Evolutionary conservation across 1,140 invertebrate species (phyloP).

Genomic region (Frieseomelitta varia): DNA sequence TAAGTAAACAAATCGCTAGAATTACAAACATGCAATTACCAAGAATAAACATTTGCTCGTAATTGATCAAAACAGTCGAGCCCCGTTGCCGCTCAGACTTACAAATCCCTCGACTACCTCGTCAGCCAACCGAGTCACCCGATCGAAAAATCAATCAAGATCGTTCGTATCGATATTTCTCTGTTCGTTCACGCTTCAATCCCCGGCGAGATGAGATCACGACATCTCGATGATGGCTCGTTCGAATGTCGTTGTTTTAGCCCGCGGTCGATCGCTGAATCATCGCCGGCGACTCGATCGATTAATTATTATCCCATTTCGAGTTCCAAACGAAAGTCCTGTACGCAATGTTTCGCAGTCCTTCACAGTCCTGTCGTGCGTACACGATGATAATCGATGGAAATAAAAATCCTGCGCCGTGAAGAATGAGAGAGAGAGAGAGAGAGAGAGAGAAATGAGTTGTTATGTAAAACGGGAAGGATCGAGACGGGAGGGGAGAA

Average conservation of each 20-base stretch:
- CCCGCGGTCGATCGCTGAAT: conserved; percentile 41
- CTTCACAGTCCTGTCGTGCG: neutral
- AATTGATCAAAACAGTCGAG: neutral
- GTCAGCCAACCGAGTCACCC: neutral
- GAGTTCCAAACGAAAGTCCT: conserved; percentile 5
- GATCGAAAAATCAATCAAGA: conserved; percentile 5
- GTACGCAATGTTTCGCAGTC: neutral
- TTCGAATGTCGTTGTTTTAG: conserved; percentile 31
- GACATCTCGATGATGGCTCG: conserved; percentile 2
- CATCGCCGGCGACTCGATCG: conserved; percentile 46
- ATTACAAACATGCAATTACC: no score
- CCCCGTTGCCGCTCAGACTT: neutral
- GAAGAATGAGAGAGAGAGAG: neutral
- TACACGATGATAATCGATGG: neutral
- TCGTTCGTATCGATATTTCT: neutral
- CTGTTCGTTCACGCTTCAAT: neutral
- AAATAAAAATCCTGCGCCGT: conserved; percentile 30
- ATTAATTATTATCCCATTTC: conserved; percentile 51
- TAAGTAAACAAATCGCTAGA: no score
- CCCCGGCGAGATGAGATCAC: neutral
- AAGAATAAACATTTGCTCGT: neutral
- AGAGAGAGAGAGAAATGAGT: conserved; percentile 10
- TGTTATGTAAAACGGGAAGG: conserved; percentile 36
- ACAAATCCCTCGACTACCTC: neutral
- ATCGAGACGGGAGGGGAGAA: neutral